These are phyloP conservation scores for Aspidoscelis tigris DNA, from an alignment of 2,113 vertebrate genomes.

Conservation along the genomic window DNA sequence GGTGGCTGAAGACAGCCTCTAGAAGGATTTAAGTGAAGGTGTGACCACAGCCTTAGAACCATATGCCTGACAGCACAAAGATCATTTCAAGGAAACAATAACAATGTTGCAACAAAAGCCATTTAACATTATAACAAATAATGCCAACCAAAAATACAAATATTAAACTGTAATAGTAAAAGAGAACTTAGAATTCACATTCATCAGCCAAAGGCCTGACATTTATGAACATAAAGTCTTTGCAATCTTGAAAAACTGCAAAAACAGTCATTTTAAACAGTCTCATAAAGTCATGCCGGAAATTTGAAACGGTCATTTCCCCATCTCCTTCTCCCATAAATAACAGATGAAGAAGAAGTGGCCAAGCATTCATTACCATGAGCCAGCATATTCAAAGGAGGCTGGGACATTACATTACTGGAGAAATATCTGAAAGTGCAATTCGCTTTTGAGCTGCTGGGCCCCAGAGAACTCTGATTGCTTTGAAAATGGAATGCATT, in stretches of 20 bases:
- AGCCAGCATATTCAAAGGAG: no score
- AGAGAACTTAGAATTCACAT: background rate
- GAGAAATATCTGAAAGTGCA: no score
- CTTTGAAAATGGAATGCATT: no score
- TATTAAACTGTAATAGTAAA: background rate
- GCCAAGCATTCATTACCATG: no score
- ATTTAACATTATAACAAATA: background rate
- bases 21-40: no score
- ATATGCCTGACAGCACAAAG: background rate
- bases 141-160: background rate
- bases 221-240: background rate
- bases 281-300: background rate
- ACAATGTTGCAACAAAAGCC: background rate
- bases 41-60: no score
- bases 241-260: background rate
- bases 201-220: background rate
- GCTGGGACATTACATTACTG: no score
- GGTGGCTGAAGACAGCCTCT: no score
- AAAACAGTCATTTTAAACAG: background rate
- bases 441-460: no score
- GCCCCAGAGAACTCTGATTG: no score
- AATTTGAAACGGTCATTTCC: background rate
- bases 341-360: no score
- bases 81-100: background rate
- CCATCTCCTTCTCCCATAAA: no score